Evolutionary conservation across 2,113 vertebrate genomes (phyloP).

Genomic region (Percopsis transmontana): DNA sequence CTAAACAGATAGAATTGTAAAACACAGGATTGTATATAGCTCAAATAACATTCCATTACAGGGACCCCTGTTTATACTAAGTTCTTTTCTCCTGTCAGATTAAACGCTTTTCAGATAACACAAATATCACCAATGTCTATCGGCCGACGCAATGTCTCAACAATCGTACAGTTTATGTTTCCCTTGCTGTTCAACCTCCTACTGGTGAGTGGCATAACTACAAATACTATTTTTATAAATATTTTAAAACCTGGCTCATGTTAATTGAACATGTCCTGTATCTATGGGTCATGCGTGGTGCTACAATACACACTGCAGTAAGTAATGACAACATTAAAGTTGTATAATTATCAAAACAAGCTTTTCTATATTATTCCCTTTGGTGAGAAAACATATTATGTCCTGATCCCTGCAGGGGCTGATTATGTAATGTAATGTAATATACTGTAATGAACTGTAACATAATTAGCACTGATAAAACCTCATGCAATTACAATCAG

Average conservation of each 20-base stretch:
- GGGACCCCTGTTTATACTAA: no score
- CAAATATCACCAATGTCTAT: constrained; percentile 21
- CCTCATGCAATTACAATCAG: no score
- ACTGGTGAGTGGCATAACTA: constrained; percentile 9
- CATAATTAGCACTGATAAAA: no score
- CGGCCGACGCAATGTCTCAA: constrained; percentile 46
- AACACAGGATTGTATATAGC: no score
- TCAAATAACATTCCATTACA: no score
- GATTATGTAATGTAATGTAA: no score
- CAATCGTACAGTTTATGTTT: constrained; percentile 45
- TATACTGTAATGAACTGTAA: no score
- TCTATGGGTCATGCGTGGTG: constrained; percentile 56
- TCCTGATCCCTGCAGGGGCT: no score
- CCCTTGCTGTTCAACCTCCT: constrained; percentile 31
- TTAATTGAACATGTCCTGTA: background rate
- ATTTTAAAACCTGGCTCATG: no score
- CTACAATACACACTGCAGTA: constrained; percentile 63
- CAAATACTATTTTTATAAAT: background rate
- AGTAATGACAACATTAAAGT: background rate
- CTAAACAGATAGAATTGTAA: no score
- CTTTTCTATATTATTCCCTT: background rate
- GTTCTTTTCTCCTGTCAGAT: constrained; percentile 37
- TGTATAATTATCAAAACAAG: background rate
- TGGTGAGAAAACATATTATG: no score
- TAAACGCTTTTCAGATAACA: constrained; percentile 24